Base-by-base conservation (phyloP, 2,797 vertebrate species). In the Eleutherodactylus coqui region DNA sequence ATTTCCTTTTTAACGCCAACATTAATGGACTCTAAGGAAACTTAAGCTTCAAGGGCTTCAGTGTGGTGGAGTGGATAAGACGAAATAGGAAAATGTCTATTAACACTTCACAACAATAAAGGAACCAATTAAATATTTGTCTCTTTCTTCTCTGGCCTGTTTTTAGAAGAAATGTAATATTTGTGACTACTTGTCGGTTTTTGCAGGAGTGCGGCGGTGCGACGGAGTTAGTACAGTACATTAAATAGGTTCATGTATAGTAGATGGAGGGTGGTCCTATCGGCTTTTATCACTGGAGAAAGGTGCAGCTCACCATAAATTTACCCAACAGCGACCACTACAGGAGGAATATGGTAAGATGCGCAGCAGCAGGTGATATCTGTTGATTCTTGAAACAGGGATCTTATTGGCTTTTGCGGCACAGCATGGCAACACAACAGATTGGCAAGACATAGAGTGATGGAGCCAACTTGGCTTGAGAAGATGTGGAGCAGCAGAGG, bases 1-100 rank as follows among this genome's bases (percentile, higher is more conserved):
- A 11, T 70, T 24, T 43, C 58, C 62, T 75, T 64, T 47, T 82
- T 76, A 64, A 43, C 34, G 43, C 27, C 36, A 62, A 45, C 79
- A 86, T 86, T 76, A 86, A 86, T 82, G 79, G 79, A 82, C 58
- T 69, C 82, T 69, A 14, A 69, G 10, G 69, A 82, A 82, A 86
- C 43, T 17, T 75, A 41, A 17, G 41, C 85, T 58, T 82, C 70
- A 82, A 86, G 85, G 70, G 17, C 27, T 81, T 76, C 14, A 82
- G 85, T 75, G 85, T 62, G 84, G 32, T 21, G 19, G 29, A 16
- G 45, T 49, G 85, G 85, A 86, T 81, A 86, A 82, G 84, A 60
- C 69, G 32, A 10, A 49, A 17, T 11, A 41, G 85, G 55, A 69
- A 43, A 17, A 47, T 32, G 32, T 32, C 53, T 80, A 86, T 86